Evolutionary conservation across 2,797 vertebrate species (phyloP).

Genomic region (Catharus ustulatus): DNA sequence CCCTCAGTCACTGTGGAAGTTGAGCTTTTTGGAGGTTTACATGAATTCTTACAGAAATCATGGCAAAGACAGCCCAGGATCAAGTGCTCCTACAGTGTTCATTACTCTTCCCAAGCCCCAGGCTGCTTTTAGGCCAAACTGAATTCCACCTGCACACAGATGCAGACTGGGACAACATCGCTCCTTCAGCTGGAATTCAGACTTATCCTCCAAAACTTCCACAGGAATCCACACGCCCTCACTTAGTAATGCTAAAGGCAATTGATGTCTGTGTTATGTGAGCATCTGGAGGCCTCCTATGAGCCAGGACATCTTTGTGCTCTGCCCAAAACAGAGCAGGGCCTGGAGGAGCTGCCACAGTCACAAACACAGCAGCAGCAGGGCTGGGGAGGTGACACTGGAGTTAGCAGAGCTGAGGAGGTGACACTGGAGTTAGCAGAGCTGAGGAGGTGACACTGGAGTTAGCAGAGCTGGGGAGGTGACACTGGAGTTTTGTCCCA

Average conservation of each 20-base stretch:
- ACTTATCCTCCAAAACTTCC: background rate
- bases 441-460: background rate
- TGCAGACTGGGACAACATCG: background rate
- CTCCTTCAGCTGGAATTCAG: background rate
- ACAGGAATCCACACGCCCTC: background rate
- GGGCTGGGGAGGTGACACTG: background rate
- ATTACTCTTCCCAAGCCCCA: background rate
- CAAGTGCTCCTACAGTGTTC: background rate
- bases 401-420: too few relatives aligned
- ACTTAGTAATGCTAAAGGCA: background rate
- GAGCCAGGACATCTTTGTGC: background rate
- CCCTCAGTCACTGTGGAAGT: background rate
- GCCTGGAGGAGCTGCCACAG: accelerated
- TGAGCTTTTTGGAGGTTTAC: background rate
- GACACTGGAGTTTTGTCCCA: background rate
- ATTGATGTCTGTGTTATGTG: background rate
- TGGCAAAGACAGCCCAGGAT: background rate
- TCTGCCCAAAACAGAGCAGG: background rate
- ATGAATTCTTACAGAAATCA: background rate
- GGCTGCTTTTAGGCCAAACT: background rate
- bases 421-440: background rate
- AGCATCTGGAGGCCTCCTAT: background rate
- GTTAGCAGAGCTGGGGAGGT: background rate
- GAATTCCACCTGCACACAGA: background rate
- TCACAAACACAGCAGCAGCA: background rate